A percentile compares a stretch with the other conserved stretches of the same genome.
These are phyloP conservation scores for Blastobasis adustella DNA, from an alignment of 2,888 invertebrate genomes.

Conservation along the genomic window DNA sequence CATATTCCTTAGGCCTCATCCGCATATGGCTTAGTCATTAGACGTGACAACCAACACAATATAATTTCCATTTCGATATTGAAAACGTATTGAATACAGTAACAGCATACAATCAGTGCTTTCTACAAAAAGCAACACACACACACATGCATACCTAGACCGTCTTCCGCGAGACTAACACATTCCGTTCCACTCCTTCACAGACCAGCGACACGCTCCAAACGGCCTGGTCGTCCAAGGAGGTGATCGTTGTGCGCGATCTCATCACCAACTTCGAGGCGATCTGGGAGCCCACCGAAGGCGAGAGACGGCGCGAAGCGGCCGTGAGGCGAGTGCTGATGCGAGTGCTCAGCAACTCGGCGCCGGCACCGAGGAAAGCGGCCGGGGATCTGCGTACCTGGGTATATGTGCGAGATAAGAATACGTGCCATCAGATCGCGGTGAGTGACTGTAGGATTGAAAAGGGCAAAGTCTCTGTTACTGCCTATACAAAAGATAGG, in stretches of 20 bases:
- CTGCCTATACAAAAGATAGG: too few species aligned
- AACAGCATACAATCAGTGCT: too few species aligned
- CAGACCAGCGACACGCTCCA: conserved; percentile 62
- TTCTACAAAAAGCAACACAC: too few species aligned
- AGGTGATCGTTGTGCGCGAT: conserved; percentile 85
- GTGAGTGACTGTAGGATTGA: conserved; percentile 64
- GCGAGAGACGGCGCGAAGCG: conserved; percentile 83
- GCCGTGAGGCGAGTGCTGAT: conserved; percentile 84
- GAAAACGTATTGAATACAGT: too few species aligned
- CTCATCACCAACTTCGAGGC: conserved; percentile 83
- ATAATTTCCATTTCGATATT: too few species aligned
- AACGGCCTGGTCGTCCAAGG: conserved; percentile 77
- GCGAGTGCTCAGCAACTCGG: conserved; percentile 77
- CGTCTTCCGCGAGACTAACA: too few species aligned
- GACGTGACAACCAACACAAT: too few species aligned
- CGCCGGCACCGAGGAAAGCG: conserved; percentile 71
- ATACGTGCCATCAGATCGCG: conserved; percentile 71
- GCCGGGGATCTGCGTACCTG: conserved; percentile 88
- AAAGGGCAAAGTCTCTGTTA: too few species aligned
- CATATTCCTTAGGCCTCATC: too few species aligned
- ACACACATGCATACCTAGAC: too few species aligned
- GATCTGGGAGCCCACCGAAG: conserved; percentile 87
- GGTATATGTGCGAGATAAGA: conserved; percentile 81
- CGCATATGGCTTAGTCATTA: too few species aligned
- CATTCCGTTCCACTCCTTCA: neutral